A percentile compares a stretch with the other conserved stretches of the same genome.
Evolutionary conservation across 2,113 vertebrate genomes (phyloP).

Genomic region (Lipophrys pholis): DNA sequence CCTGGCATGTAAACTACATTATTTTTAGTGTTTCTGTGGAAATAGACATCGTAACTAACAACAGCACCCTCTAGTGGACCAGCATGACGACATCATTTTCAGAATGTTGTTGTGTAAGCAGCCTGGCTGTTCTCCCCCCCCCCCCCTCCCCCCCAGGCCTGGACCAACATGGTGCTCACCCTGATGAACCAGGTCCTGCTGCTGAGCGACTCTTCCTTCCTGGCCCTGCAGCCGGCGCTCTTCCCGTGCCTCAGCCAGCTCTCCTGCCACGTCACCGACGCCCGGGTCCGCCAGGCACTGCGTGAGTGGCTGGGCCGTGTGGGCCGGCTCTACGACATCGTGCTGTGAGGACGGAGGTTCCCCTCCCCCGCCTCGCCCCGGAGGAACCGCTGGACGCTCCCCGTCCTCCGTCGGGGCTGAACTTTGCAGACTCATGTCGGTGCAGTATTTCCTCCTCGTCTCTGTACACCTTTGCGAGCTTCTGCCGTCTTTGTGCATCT

Average conservation of each 20-base stretch:
- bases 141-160: slow-evolving; percentile 83
- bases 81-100: too few species aligned
- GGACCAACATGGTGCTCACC: slow-evolving; percentile 98
- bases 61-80: too few species aligned
- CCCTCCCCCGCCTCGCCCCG: too few species aligned
- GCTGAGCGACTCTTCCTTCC: slow-evolving; percentile 90
- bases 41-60: too few species aligned
- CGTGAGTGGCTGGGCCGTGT: slow-evolving; percentile 95
- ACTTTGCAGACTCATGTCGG: too few species aligned
- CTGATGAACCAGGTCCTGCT: slow-evolving; percentile 95
- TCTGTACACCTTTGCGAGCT: too few species aligned
- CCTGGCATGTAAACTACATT: too few species aligned
- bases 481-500: too few species aligned
- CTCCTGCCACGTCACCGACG: slow-evolving; percentile 93
- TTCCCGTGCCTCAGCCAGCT: slow-evolving; percentile 97
- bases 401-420: too few species aligned
- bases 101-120: neutral
- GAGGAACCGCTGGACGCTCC: too few species aligned
- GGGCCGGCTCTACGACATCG: slow-evolving; percentile 95
- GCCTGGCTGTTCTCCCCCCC: neutral
- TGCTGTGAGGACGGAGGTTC: slow-evolving; percentile 58
- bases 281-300: slow-evolving; percentile 92
- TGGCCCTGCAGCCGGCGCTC: slow-evolving; percentile 92
- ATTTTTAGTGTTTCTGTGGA: too few species aligned
- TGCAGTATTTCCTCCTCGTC: too few species aligned